Evolutionary conservation across 2,888 invertebrate genomes (phyloP).

Genomic region (Caenorhabditis sp.): DNA sequence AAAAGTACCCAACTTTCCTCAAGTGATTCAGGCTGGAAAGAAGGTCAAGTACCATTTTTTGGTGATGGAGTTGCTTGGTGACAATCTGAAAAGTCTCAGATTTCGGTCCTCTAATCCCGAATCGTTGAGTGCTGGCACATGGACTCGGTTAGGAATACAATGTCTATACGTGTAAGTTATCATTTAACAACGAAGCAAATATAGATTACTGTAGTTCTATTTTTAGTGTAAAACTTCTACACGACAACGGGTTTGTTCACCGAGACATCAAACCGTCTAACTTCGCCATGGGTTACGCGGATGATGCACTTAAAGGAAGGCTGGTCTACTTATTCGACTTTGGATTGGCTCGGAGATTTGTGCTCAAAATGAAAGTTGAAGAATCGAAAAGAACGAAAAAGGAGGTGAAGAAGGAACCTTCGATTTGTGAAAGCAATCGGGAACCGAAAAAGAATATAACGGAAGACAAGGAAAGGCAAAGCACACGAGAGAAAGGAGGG

Average conservation of each 20-base stretch:
- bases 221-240: constrained; percentile 47
- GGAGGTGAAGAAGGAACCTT: not conserved
- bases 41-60: constrained; percentile 12
- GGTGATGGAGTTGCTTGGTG: constrained; percentile 26
- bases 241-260: constrained; percentile 50
- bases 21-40: constrained; percentile 10
- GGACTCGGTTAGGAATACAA: constrained; percentile 28
- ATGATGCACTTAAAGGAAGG: not conserved
- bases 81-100: constrained; percentile 16
- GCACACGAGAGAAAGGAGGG: not conserved
- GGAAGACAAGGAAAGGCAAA: not conserved
- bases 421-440: not conserved
- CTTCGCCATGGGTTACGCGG: constrained; percentile 25
- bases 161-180: constrained; percentile 25
- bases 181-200: not conserved
- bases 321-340: constrained; percentile 26
- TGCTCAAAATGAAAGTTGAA: not conserved
- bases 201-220: not conserved
- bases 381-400: constrained; percentile 1
- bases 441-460: not conserved
- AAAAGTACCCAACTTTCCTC: not conserved
- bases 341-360: constrained; percentile 18
- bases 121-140: constrained; percentile 12
- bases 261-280: constrained; percentile 49
- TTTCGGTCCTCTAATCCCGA: constrained; percentile 12